Percentiles rank a stretch among this genome's conserved stretches.
phyloP scores from a whole-genome alignment of 2,797 vertebrate genomes.

The Netta rufina region DNA sequence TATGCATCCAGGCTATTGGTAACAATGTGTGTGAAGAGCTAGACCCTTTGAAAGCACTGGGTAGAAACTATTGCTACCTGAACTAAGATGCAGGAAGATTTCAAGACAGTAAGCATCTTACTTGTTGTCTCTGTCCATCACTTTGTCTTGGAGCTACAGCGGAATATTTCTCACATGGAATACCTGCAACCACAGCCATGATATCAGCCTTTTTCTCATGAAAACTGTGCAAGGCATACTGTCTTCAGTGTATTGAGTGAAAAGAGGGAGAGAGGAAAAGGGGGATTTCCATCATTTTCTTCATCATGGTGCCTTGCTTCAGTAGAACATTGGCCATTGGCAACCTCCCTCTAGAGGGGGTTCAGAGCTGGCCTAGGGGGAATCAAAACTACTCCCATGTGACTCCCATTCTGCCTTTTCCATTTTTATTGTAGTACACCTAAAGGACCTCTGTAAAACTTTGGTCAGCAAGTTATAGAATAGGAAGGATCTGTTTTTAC shows the following conservation, averaged over 20 bases:
- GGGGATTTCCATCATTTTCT: background rate
- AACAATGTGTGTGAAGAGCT: background rate
- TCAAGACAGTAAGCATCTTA: background rate
- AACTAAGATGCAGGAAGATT: background rate
- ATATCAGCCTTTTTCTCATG: background rate
- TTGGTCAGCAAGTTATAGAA: background rate
- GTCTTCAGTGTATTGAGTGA: background rate
- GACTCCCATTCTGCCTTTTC: background rate
- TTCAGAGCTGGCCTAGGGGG: background rate
- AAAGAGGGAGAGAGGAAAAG: background rate
- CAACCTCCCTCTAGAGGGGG: background rate
- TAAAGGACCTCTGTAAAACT: background rate
- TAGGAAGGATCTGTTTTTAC: background rate
- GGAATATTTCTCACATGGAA: background rate
- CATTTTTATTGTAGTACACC: background rate
- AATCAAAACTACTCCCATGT: background rate
- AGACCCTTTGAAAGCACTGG: background rate
- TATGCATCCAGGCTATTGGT: background rate
- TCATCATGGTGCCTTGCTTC: background rate
- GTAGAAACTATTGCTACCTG: background rate
- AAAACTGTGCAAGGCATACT: background rate
- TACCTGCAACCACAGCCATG: background rate
- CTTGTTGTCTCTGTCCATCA: background rate
- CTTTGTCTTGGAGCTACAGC: background rate
- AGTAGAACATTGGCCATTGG: accelerated